A percentile compares a stretch with the other conserved stretches of the same genome.
These are phyloP conservation scores for Parapsyche elsis DNA, from an alignment of 1,140 invertebrate species.

Conservation along the genomic window DNA sequence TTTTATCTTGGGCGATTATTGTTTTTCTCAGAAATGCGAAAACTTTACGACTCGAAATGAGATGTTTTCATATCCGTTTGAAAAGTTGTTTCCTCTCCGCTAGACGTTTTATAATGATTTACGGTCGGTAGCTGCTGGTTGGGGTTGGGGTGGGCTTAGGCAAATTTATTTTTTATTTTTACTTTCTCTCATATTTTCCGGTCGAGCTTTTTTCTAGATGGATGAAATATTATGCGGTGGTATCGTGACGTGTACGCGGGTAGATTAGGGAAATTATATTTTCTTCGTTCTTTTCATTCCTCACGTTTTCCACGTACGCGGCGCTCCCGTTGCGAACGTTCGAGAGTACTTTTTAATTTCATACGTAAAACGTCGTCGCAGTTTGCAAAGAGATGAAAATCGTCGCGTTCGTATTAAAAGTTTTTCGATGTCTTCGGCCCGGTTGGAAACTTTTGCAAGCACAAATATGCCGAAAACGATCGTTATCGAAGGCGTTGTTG, in stretches of 20 bases:
- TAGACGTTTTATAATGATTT: slow-evolving; percentile 48
- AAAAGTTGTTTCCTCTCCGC: slow-evolving; percentile 36
- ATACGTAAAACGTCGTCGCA: not conserved
- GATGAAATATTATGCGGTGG: slow-evolving; percentile 45
- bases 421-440: too few species aligned
- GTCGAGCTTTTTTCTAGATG: not conserved
- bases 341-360: not conserved
- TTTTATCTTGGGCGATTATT: slow-evolving; percentile 46
- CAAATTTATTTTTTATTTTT: slow-evolving; percentile 31
- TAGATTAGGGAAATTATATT: slow-evolving; percentile 45
- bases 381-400: too few species aligned
- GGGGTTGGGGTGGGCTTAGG: slow-evolving; percentile 19
- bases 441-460: too few species aligned
- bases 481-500: too few species aligned
- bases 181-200: not conserved
- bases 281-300: not conserved
- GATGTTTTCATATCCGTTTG: slow-evolving; percentile 50
- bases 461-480: too few species aligned
- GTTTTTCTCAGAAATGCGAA: slow-evolving; percentile 49
- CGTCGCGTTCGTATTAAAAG: too few species aligned
- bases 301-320: not conserved
- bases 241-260: slow-evolving; percentile 32
- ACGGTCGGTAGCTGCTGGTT: slow-evolving; percentile 8
- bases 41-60: slow-evolving; percentile 48
- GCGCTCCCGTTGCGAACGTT: not conserved